Base-by-base conservation (phyloP, 2,113 vertebrate species). In the Phoxinus phoxinus region DNA sequence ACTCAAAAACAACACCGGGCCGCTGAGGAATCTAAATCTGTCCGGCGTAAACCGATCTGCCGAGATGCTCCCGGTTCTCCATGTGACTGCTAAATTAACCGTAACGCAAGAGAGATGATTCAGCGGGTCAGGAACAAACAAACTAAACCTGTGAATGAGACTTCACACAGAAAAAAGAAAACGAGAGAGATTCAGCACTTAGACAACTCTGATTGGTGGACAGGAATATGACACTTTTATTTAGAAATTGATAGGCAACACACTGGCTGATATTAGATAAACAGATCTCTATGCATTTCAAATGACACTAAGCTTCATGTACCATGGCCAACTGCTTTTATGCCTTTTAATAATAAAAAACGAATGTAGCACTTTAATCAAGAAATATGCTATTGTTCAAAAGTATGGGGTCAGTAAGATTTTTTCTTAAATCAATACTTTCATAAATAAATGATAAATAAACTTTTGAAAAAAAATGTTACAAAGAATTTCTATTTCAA, bases 11-110 rank as follows among this genome's bases (percentile, higher is more conserved):
- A 83, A 83, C 84, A 37, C 81, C 13, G 21, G 72, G 88, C 74
- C 71, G 67, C 85, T 56, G 81, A 92, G 90, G 82, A 89, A 89
- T 93, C 89, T 86, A 90, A 91, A 93, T 91, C 87, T 81, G 88
- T 86, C 63, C 58, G 44, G 86, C 81, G 90, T 92, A 93, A 93
- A 94, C 87, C 83, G 87, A 92, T 93, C 91, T 89, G 83, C 91
- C 85, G 67, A 81, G 87, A 90, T 80, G 4, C 79, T 76, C 85
- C 78, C 30, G 90, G 88, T 86, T 89, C 86, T 84, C 88, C 92
- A 90, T 83, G 90, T 91, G 93, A 92, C 92, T 87, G 89, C 74
- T 87, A 90, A 91, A 88, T 80, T 81, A 87, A 90, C 89, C 87
- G 90, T 81, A 81, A 89, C 89, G 88, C 89, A 92, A 91, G 89